Base-by-base conservation (phyloP, 2,888 invertebrate genomes). In the Coremacera marginata region DNA sequence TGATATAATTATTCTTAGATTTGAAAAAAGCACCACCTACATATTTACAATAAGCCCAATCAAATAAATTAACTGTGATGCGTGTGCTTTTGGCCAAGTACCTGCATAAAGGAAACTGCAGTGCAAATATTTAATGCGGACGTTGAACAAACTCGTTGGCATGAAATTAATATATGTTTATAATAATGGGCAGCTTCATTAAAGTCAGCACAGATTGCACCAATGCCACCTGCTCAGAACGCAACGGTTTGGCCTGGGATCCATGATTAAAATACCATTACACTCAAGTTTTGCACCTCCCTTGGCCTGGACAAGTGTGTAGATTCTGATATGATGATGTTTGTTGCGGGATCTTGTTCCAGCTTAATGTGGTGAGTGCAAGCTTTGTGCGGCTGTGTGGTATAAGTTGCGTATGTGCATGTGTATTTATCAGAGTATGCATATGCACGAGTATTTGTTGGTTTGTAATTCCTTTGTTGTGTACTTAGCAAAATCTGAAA, bases 91-190 rank as follows among this genome's bases (percentile, higher is more conserved):
- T 37, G n/a, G 72, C 80, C 77, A n/a, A 52, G 31, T 16, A 51
- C 70, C 55, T 34, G 55, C 31, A 71, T 60, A 82, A 81, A 84
- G 84, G 83, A 84, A 83, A 84, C 84, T 87, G 79, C 80, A 80
- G 84, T 82, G 85, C 84, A 87, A 87, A 86, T 87, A 86, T 87
- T 86, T 86, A 86, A 85, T 86, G 87, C 85, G 87, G 86, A 86
- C 86, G 85, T 83, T 77, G 70, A 78, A 77, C 78, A 76, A 51
- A 57, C 44, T 55, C 70, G 76, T 72, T 44, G 67, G 37, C 37
- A 73, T 49, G 74, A 78, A 75, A 77, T 75, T 78, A 78, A 72
- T 78, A 62, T 74, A 25, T 78, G 51, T 78, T 79, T 78, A 78
- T 79, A 72, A 79, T 67, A 70, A 60, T 72, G 16, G 51, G 8